Percentiles rank a stretch among this genome's conserved stretches.
These are phyloP conservation scores for Latrodectus elegans DNA, from an alignment of 2,888 invertebrate species.

Conservation along the genomic window DNA sequence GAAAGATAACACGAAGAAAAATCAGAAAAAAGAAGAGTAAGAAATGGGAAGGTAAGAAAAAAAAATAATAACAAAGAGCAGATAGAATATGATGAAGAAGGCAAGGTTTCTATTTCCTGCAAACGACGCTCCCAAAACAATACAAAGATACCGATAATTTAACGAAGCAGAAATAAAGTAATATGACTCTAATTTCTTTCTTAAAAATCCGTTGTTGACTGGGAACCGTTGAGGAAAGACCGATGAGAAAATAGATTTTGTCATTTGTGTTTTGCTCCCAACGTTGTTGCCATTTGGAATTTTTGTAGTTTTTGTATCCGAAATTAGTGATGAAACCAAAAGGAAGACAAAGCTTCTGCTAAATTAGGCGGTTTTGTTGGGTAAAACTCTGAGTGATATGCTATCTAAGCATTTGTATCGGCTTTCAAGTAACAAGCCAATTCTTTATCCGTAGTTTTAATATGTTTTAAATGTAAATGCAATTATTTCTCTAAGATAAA, in stretches of 20 bases:
- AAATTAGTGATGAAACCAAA: constrained; percentile 11
- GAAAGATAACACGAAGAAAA: constrained; percentile 9
- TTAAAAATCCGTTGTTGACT: constrained; percentile 55
- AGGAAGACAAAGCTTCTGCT: neutral
- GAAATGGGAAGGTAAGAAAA: neutral
- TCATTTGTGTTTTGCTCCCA: constrained; percentile 22
- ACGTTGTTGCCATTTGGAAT: neutral
- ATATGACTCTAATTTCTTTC: constrained; percentile 61
- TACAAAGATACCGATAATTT: constrained; percentile 62
- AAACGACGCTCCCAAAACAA: constrained; percentile 16
- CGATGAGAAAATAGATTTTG: constrained; percentile 15
- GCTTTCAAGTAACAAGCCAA: too few species aligned
- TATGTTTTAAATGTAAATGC: too few species aligned
- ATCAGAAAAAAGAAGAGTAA: constrained; percentile 7
- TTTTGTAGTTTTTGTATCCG: constrained; percentile 7
- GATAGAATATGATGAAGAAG: neutral
- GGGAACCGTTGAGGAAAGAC: constrained; percentile 10
- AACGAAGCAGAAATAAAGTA: constrained; percentile 65
- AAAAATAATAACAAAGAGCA: neutral
- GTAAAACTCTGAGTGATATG: too few species aligned
- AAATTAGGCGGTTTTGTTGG: neutral
- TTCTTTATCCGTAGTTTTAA: too few species aligned
- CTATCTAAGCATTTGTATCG: too few species aligned
- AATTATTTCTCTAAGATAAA: too few species aligned
- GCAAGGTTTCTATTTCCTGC: constrained; percentile 4